Base-by-base conservation (phyloP, 2,113 vertebrate species). In the Echinops telfairi region DNA sequence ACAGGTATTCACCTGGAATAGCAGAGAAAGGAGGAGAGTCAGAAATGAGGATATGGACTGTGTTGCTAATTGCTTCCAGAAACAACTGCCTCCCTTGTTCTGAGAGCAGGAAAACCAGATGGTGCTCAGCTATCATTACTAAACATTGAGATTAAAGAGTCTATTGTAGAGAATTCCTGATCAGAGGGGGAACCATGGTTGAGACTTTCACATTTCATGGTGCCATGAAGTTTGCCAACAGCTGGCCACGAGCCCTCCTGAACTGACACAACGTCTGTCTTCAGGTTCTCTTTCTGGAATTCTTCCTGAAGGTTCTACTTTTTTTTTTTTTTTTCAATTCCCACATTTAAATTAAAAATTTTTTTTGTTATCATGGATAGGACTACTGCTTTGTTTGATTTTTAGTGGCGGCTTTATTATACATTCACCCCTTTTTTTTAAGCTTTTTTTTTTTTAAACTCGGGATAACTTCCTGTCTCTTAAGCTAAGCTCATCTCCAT, bases 401-500 rank as follows among this genome's bases (percentile, higher is more conserved):
- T 95, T 76, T 29, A 71, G 58, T 47, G 11, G 7, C 85, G 17
- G 53, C 71, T 62, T 36, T 16, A 36, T 84, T 79, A 58, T 81
- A 60, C 22, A 62, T 90, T 22, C 17, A 88, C 25, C 64, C n/a
- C 83, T 66, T 22, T 9, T 12, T 16, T 77, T n/a, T n/a, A n/a
- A 53, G 47, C 9, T 2, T 53, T 53, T 53, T 20, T 57, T 68
- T 83, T 96, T 80, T 40, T 40, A 40, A 40, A 36, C 57, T 75
- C 40, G 33, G 68, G 60, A 93, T 79, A 71, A 84, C 14, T 94
- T 92, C 64, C 82, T 93, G 6, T 90, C 71, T 83, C 64, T 40
- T 62, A 68, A 78, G 27, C 6, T 27, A 14, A 73, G 80, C 66
- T 84, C 77, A 68, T 80, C 66, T 92, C 77, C 20, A 14, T 8